Base-by-base conservation (phyloP, 2,113 vertebrate genomes). In the Sebastes fasciatus region DNA sequence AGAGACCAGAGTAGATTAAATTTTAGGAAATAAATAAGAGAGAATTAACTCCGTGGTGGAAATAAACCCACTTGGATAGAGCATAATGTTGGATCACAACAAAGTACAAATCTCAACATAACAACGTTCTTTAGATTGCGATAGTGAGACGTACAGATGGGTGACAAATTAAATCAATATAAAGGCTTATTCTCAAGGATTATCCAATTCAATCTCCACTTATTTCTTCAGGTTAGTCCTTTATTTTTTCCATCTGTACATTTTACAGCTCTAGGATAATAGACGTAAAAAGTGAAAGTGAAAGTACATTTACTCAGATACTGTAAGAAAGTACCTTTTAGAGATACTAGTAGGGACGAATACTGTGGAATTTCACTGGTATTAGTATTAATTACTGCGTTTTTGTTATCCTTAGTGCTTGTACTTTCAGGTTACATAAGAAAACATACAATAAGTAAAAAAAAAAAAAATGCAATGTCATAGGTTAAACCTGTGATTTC, bases 1-100 rank as follows among this genome's bases (percentile, higher is more conserved):
- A 72, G 45, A 87, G 52, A 65, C 26, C 3, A 7, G 43, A 74
- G 60, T 52, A 61, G 82, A 77, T 85, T 75, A 76, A 26, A 67
- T 74, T 65, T 72, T 43, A 54, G 55, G 16, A 67, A 75, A 78
- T 71, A 71, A 86, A 80, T 51, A 45, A 26, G 23, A 34, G 45
- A 48, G 77, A 70, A 74, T 66, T 79, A 84, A 77, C 49, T 51
- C 46, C 12, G 1, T 7, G 62, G 57, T 76, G 46, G 65, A 81
- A 75, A 60, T 26, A 45, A 68, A 42, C 42, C 67, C 12, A 26
- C 49, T 75, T 57, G 42, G 57, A 72, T 42, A 4, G 48, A 81
- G 51, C 16, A 46, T 78, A 34, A 55, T 69, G 9, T 16, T 34
- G 70, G 54, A 67, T 63, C 54, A 74, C 58, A 66, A 66, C 14